These are phyloP conservation scores for Mormyrus iriodes DNA, from an alignment of 2,113 vertebrate genomes.

Conservation along the genomic window DNA sequence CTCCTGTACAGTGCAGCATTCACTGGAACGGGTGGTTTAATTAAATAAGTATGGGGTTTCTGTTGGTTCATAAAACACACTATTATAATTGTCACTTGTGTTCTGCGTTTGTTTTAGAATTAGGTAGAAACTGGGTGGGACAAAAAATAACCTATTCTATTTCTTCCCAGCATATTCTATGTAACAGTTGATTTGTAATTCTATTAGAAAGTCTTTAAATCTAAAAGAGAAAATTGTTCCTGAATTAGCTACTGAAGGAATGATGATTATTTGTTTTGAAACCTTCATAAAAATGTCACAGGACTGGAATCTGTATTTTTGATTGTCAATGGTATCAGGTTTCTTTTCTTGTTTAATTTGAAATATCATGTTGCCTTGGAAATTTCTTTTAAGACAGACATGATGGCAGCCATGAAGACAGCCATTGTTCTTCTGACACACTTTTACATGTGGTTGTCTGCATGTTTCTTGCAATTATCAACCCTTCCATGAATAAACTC, in stretches of 20 bases:
- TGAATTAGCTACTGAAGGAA: constrained; percentile 8
- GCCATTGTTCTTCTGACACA: constrained; percentile 17
- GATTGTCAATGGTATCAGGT: neutral
- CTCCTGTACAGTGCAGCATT: neutral
- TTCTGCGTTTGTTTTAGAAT: neutral
- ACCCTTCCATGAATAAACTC: constrained; percentile 14
- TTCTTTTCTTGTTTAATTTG: neutral
- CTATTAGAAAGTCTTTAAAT: neutral
- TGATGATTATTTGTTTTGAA: neutral
- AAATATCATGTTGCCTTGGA: constrained; percentile 16
- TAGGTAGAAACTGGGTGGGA: neutral
- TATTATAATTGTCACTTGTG: neutral
- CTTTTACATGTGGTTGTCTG: constrained; percentile 10
- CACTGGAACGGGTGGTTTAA: neutral
- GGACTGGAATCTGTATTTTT: neutral
- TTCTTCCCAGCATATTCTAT: neutral
- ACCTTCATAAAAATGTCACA: neutral
- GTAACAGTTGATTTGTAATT: neutral
- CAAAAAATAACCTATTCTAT: neutral
- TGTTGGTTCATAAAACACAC: neutral
- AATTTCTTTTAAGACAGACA: constrained; percentile 3
- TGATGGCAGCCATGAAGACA: constrained; percentile 17
- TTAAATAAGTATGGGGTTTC: neutral
- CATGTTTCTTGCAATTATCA: constrained; percentile 18
- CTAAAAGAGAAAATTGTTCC: neutral